A percentile compares a stretch with the other conserved stretches of the same genome.
Conservation (phyloP, 2,797 vertebrate genomes). For the Karalla daura region DNA sequence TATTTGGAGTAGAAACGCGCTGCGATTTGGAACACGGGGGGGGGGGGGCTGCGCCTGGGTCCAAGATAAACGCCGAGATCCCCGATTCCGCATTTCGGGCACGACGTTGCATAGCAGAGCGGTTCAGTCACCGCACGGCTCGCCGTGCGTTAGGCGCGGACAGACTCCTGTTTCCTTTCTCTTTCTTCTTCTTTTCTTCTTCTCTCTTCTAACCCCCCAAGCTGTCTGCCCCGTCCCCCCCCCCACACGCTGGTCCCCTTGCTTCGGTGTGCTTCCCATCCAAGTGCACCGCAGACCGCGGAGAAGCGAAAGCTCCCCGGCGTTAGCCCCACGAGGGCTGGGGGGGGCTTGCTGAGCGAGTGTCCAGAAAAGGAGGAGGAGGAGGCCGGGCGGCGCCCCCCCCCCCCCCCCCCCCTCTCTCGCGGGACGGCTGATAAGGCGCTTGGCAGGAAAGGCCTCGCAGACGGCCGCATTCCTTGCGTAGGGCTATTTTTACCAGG, state of each 20-base stretch:
- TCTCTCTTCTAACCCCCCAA: no score
- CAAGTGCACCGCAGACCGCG: background rate
- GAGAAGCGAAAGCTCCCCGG: background rate
- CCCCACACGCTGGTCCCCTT: no score
- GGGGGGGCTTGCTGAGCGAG: constrained; percentile 9
- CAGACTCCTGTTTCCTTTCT: constrained; percentile 59
- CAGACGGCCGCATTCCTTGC: constrained; percentile 77
- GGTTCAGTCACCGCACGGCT: constrained; percentile 57
- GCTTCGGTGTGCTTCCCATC: background rate
- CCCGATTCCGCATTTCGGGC: constrained; percentile 64
- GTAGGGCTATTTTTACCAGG: constrained; percentile 75
- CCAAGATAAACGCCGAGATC: constrained; percentile 75
- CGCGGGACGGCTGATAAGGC: constrained; percentile 76
- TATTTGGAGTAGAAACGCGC: constrained; percentile 65
- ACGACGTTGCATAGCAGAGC: constrained; percentile 60
- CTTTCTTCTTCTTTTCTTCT: no score
- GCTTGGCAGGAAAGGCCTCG: constrained; percentile 77
- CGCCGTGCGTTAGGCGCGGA: constrained; percentile 46
- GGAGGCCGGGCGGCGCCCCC: no score
- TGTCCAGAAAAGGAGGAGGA: constrained; percentile 44
- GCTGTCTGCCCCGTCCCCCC: no score
- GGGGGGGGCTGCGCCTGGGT: constrained; percentile 27
- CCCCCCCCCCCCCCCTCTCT: no score
- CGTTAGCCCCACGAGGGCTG: background rate
- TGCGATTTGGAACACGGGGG: constrained; percentile 57